Evolutionary conservation across 2,888 invertebrate species (phyloP), one percentile per base, ranked within the genome.

Genomic region (Ormia ochracea): DNA sequence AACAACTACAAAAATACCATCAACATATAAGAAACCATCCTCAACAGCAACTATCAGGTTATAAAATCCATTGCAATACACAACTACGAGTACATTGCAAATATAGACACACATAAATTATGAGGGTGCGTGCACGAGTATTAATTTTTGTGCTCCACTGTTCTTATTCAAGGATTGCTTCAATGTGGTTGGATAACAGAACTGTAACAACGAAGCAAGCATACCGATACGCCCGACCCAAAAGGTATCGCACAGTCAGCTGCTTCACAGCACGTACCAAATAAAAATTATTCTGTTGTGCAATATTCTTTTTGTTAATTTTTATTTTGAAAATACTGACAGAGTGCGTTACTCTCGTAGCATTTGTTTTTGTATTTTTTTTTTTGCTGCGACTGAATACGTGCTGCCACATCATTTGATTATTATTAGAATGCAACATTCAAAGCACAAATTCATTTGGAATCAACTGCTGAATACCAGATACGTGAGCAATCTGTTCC

Each of bases 131-230:
- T 43, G 54, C 59, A 28, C 26, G 28, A 41, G 28, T 28, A 26
- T 65, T 0, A 43, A 41, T 56, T 7, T n/a, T n/a, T 21, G 38
- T 21, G 21, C 10, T 48, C 6, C 12, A 58, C 41, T 68, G 56
- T 56, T 73, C 33, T 48, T 52, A n/a, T 54, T 69, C 69, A 79
- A 70, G 78, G 74, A 45, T 78, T 43, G 45, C 54, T 41, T 68
- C 68, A 48, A 52, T 74, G 65, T 63, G 45, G 48, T 72, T 63
- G 43, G 28, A 70, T 74, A 69, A 69, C 21, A 50, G 6, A 61
- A 52, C 56, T 43, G 21, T 45, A 17, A 56, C 21, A 14, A 12
- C 43, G 38, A 36, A 14, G 9, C 21, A 23, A 45, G 3, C 28
- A 14, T 26, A 23, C n/a, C 7, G 12, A 41, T n/a, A 41, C 41